Evolutionary conservation across 2,888 invertebrate species (phyloP), one percentile per base, ranked within the genome.

Genomic region (Elysia crispata): DNA sequence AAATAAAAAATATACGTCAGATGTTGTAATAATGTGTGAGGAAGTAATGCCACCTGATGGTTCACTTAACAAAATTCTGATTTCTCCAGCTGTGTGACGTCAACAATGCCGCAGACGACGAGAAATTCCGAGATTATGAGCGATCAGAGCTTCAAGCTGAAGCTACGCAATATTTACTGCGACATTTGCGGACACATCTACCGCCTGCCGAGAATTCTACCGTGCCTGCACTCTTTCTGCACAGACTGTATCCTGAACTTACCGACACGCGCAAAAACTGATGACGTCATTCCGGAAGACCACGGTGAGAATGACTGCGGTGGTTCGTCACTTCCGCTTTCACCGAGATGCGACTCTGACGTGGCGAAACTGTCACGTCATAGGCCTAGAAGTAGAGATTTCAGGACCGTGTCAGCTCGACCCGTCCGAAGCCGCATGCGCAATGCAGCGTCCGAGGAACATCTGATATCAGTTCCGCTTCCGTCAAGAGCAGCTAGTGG

Each of bases 151-250:
- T 30, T 11, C 20, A 57, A 57, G 57, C 54, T n/a, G 54, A 57
- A 57, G 57, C 57, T 54, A 28, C 30, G 41, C 41, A 41, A 11
- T 41, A 41, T 41, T 41, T 31, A 60, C 1, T 83, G 83, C 62
- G 28, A 49, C 20, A 62, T 81, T 6, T 83, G 83, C 50, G 62
- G 67, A 25, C 60, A 74, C 11, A 49, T 28, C 23, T 83, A 80
- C 25, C 66, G 54, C 1, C 57, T 64, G 20, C 83, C 83, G 0
- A 66, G 83, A 33, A 80, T 83, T n/a, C 50, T 83, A 49, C 81
- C 83, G 41, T 83, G 83, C 62, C 66, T 83, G 18, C 83, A 81
- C 69, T 80, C 83, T 23, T 83, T 81, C 41, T 83, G 83, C 30
- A 30, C 81, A 0, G 66, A 75, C 6, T 83, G 83, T 23, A 80